Evolutionary conservation across 2,797 vertebrate genomes (phyloP).

Genomic region (Intellagama lesueurii): DNA sequence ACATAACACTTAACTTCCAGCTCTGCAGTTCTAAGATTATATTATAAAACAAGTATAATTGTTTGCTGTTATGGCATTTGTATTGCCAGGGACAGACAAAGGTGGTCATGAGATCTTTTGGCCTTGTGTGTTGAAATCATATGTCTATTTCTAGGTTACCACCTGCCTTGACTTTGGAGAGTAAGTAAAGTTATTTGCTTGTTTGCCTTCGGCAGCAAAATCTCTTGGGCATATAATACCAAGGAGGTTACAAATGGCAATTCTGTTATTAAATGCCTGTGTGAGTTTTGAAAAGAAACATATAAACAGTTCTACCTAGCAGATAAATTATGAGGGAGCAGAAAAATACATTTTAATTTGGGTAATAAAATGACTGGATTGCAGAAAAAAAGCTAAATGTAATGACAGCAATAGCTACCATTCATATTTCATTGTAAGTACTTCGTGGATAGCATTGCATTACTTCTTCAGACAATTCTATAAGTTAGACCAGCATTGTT

Average conservation of each 20-base stretch:
- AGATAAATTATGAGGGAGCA: constrained; percentile 62
- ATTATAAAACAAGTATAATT: no score
- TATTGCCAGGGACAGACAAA: no score
- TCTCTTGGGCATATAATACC: background rate
- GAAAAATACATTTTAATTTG: constrained; percentile 57
- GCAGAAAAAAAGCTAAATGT: background rate
- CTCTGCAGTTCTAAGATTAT: no score
- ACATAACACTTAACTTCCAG: no score
- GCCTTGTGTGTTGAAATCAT: background rate
- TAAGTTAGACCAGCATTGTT: background rate
- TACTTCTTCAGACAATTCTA: background rate
- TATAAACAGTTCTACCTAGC: background rate
- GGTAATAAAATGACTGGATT: constrained; percentile 27
- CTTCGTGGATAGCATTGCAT: background rate
- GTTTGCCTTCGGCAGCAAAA: background rate
- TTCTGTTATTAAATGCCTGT: constrained; percentile 49
- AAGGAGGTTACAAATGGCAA: constrained; percentile 53
- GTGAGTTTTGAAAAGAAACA: background rate
- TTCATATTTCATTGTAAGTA: background rate
- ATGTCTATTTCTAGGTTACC: background rate
- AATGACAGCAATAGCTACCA: background rate
- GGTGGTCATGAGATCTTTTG: no score
- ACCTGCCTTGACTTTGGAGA: background rate
- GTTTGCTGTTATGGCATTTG: no score
- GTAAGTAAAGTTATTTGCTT: background rate